Evolutionary conservation across 2,888 invertebrate genomes (phyloP).

Genomic region (Gisinianus flammeolus): DNA sequence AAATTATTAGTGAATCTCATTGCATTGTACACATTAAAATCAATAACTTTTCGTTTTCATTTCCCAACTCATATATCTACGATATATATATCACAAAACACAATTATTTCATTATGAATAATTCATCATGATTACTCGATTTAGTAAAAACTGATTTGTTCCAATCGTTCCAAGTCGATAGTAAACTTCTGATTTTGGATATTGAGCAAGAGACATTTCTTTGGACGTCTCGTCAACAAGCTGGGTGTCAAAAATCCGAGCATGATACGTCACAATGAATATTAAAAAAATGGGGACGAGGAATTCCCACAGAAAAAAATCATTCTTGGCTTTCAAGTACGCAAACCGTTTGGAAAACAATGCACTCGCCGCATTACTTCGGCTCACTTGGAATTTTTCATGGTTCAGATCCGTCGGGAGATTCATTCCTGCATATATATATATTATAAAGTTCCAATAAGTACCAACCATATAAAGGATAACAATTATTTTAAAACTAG

Average conservation of each 20-base stretch:
- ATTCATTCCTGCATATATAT: neutral
- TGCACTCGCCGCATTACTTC: constrained; percentile 28
- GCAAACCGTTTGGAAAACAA: constrained; percentile 42
- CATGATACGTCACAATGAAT: constrained; percentile 41
- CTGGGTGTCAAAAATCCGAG: constrained; percentile 32
- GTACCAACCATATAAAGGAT: neutral
- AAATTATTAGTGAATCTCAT: neutral
- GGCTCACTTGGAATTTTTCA: constrained; percentile 19
- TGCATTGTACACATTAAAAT: neutral
- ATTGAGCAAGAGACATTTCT: constrained; percentile 18
- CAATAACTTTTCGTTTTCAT: too few species aligned
- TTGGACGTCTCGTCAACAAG: constrained; percentile 10
- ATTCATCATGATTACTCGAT: constrained; percentile 11
- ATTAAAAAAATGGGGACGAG: constrained; percentile 43
- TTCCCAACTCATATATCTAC: too few species aligned
- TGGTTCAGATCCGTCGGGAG: constrained; percentile 29
- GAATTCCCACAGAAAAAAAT: constrained; percentile 39
- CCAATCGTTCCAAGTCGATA: constrained; percentile 28
- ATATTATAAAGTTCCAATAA: too few species aligned
- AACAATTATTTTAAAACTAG: neutral
- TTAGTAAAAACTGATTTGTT: neutral
- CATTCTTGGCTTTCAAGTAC: constrained; percentile 35
- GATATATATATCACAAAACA: neutral
- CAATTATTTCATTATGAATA: neutral
- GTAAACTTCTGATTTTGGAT: constrained; percentile 22